phyloP scores from a whole-genome alignment of 2,797 vertebrate genomes.

The Cheirogaleus major region DNA sequence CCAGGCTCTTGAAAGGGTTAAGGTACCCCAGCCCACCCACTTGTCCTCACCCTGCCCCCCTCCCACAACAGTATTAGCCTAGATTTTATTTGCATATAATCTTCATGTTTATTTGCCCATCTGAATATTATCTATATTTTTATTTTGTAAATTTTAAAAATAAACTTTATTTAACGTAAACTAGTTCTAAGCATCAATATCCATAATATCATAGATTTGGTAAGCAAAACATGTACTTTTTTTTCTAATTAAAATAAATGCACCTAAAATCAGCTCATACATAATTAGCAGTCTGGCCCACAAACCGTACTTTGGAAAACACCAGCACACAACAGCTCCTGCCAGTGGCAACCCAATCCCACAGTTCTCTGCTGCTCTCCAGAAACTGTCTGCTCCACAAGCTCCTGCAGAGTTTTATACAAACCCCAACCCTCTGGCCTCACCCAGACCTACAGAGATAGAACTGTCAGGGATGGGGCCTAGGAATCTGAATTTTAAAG shows the following conservation, averaged over 20 bases:
- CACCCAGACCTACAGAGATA: background rate
- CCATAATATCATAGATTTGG: background rate
- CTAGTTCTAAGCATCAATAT: background rate
- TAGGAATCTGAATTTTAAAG: background rate
- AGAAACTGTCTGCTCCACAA: background rate
- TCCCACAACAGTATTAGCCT: background rate
- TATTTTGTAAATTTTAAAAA: slow-evolving; percentile 5
- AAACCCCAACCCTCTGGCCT: background rate
- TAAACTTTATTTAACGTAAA: slow-evolving; percentile 23
- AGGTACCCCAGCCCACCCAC: background rate
- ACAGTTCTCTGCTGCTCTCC: background rate
- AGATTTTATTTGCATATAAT: background rate
- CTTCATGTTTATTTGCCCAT: background rate
- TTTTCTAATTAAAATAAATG: background rate
- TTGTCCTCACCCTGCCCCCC: background rate
- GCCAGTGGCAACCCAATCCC: background rate
- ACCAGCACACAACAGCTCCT: background rate
- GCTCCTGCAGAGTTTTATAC: background rate
- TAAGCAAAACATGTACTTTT: background rate
- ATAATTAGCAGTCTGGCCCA: background rate
- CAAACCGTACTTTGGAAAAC: background rate
- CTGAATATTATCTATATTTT: background rate
- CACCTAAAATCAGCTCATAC: background rate
- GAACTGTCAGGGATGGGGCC: background rate
- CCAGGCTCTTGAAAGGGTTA: background rate